phyloP scores from a whole-genome alignment of 2,113 vertebrate species.

The Prionailurus bengalensis region DNA sequence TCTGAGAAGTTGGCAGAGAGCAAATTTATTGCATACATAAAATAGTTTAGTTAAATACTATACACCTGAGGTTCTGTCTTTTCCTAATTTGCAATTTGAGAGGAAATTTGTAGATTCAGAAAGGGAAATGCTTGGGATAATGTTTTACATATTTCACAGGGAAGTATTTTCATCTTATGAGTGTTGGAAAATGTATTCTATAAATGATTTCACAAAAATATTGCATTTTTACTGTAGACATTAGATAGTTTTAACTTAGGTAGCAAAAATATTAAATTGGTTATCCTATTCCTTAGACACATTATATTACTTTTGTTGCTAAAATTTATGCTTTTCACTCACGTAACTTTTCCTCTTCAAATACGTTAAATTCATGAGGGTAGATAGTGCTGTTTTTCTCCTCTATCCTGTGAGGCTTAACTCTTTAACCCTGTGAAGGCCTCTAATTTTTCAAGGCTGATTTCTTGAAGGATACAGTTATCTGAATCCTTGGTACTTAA shows the following conservation, averaged over 20 bases:
- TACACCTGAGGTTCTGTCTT: constrained; percentile 45
- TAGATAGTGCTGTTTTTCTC: neutral
- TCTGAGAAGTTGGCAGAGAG: constrained; percentile 59
- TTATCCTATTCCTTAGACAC: constrained; percentile 33
- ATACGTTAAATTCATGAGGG: constrained; percentile 50
- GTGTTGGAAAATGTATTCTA: constrained; percentile 43
- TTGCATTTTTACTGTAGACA: constrained; percentile 38
- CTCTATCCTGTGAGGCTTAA: neutral
- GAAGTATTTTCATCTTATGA: constrained; percentile 4
- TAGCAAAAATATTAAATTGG: constrained; percentile 55
- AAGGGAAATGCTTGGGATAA: neutral
- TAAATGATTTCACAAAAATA: neutral
- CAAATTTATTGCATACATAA: constrained; percentile 63
- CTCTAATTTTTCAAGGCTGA: neutral
- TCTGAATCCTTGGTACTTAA: neutral
- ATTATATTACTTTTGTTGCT: constrained; percentile 16
- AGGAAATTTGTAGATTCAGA: constrained; percentile 37
- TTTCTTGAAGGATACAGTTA: constrained; percentile 40
- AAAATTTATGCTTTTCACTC: constrained; percentile 50
- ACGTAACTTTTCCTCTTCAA: constrained; percentile 42
- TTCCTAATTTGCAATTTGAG: constrained; percentile 48
- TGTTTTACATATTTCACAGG: constrained; percentile 62
- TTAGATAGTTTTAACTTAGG: neutral
- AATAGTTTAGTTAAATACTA: constrained; percentile 69
- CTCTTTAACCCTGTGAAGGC: constrained; percentile 7